Conservation (phyloP, 2,888 invertebrate genomes). For the Lathronympha strigana region DNA sequence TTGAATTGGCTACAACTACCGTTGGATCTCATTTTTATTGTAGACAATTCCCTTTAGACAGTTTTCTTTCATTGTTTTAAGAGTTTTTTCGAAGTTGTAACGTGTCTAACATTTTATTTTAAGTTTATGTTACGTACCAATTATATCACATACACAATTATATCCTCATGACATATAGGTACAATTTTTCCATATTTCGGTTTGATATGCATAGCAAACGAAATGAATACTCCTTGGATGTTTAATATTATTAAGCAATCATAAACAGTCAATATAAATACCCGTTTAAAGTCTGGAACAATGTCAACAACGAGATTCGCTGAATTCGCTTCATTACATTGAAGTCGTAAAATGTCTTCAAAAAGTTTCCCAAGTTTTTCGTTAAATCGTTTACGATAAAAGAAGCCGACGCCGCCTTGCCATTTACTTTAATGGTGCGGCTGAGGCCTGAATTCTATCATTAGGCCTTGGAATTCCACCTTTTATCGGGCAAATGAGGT, state of each 20-base stretch:
- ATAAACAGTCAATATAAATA: constrained; percentile 33
- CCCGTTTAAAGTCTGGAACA: constrained; percentile 29
- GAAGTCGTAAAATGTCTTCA: constrained; percentile 42
- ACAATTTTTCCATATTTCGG: too few relatives aligned
- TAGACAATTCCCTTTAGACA: constrained; percentile 46
- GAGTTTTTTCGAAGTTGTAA: not conserved
- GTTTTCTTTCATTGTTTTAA: not conserved
- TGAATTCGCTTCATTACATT: constrained; percentile 43
- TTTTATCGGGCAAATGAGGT: constrained; percentile 55
- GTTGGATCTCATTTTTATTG: constrained; percentile 58
- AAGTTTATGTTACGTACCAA: too few relatives aligned
- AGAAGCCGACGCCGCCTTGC: constrained; percentile 54
- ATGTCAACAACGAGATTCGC: constrained; percentile 35
- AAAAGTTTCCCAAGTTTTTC: constrained; percentile 46
- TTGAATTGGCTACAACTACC: constrained; percentile 55
- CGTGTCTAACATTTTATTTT: not conserved
- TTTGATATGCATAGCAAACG: not conserved
- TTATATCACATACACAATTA: too few relatives aligned
- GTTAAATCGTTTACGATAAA: constrained; percentile 54
- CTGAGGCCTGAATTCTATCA: constrained; percentile 60
- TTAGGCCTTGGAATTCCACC: constrained; percentile 58
- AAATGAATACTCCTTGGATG: not conserved
- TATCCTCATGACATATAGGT: too few relatives aligned
- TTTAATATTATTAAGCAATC: constrained; percentile 15
- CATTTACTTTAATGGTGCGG: constrained; percentile 58